Percentiles rank a stretch among this genome's conserved stretches.
These are phyloP conservation scores for Athalia rosae DNA, from an alignment of 2,888 invertebrate species.

Conservation along the genomic window DNA sequence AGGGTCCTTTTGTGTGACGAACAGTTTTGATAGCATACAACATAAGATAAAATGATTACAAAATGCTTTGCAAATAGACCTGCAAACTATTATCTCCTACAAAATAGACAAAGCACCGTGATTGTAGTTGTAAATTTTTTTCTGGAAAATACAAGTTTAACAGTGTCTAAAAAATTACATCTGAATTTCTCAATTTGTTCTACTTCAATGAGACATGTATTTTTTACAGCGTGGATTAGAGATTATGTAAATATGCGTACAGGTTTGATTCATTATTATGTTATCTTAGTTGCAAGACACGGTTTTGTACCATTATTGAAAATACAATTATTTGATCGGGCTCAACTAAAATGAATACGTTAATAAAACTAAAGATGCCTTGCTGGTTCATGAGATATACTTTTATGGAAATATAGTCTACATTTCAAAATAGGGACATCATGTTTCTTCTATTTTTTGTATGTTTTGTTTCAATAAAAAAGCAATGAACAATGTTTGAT, in stretches of 20 bases:
- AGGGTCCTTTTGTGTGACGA: not conserved
- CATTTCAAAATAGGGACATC: conserved; percentile 5
- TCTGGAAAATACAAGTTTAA: too few relatives aligned
- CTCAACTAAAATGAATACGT: not conserved
- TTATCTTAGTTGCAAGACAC: not conserved
- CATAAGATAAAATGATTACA: not conserved
- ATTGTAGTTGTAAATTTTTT: not conserved
- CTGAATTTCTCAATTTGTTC: not conserved
- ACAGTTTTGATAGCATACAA: conserved; percentile 14
- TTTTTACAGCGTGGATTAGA: not conserved
- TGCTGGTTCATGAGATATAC: not conserved
- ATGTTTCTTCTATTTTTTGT: not conserved
- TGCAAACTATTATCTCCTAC: conserved; percentile 1
- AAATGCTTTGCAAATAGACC: not conserved
- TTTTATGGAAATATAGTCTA: not conserved
- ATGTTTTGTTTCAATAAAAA: conserved; percentile 30
- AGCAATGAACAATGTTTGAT: conserved; percentile 56
- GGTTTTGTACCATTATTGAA: not conserved
- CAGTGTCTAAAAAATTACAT: not conserved
- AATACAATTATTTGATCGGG: not conserved
- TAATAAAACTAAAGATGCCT: not conserved
- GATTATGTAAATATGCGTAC: not conserved
- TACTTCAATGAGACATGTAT: not conserved
- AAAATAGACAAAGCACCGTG: not conserved
- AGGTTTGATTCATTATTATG: not conserved